Conservation (phyloP, 2,797 vertebrate genomes). For the Pristis pectinata region DNA sequence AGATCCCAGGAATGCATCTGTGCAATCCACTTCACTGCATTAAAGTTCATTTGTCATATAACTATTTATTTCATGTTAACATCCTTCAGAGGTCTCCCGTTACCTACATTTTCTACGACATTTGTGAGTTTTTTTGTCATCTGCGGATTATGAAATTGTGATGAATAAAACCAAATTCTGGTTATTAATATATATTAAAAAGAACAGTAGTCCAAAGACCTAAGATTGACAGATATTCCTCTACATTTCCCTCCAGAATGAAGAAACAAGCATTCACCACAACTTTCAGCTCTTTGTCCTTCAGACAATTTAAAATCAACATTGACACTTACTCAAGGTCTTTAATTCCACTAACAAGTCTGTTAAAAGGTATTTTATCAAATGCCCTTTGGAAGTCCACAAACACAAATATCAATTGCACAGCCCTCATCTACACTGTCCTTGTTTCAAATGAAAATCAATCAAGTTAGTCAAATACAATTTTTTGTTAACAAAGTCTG, state of each 20-base stretch:
- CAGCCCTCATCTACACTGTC: not conserved
- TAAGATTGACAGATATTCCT: not conserved
- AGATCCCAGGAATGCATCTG: not conserved
- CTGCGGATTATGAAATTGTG: conserved; percentile 3
- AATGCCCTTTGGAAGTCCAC: not conserved
- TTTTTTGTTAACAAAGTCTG: not conserved
- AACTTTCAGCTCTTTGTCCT: no score
- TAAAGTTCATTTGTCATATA: not conserved
- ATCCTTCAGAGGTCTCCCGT: not conserved
- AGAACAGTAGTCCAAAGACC: not conserved
- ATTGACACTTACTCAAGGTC: not conserved
- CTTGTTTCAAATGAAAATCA: not conserved
- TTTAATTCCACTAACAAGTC: not conserved
- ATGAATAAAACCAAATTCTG: not conserved
- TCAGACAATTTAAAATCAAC: not conserved
- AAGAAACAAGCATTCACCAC: not conserved
- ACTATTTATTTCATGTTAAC: not conserved
- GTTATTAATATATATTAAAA: not conserved
- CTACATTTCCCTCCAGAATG: not conserved
- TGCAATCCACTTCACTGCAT: not conserved
- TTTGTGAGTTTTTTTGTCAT: not conserved
- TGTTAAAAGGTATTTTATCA: not conserved
- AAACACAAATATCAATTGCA: not conserved
- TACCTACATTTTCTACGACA: not conserved
- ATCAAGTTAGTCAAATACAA: not conserved